Percentiles rank a stretch among this genome's conserved stretches.
Evolutionary conservation across 2,888 invertebrate species (phyloP).

Genomic region (Spicauda simplicius): DNA sequence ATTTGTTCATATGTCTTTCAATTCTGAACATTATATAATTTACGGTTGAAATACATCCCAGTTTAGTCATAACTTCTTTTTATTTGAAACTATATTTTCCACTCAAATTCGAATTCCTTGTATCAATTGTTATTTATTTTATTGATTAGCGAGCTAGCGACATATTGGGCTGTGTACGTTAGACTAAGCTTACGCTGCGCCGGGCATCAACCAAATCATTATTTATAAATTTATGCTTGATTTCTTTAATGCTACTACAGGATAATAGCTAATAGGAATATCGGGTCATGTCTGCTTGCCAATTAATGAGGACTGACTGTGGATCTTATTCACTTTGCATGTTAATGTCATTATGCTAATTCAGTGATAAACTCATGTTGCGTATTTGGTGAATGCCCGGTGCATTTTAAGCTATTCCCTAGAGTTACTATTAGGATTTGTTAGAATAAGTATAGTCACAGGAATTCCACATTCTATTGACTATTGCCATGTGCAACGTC

Average conservation of each 20-base stretch:
- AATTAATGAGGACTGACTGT: too few relatives aligned
- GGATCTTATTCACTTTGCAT: too few relatives aligned
- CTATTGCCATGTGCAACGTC: not conserved
- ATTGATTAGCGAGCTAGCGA: slow-evolving; percentile 20
- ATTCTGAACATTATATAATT: not conserved
- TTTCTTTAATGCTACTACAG: not conserved
- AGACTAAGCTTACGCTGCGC: slow-evolving; percentile 7
- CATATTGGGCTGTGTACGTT: slow-evolving; percentile 22
- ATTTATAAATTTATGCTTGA: not conserved
- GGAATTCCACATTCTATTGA: not conserved
- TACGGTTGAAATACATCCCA: not conserved
- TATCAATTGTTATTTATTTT: slow-evolving; percentile 10
- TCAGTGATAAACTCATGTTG: not conserved
- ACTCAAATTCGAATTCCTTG: not conserved
- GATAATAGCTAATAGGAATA: not conserved
- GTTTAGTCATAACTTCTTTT: not conserved
- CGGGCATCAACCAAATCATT: not conserved
- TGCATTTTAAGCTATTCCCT: not conserved
- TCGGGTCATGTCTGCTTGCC: too few relatives aligned
- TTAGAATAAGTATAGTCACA: slow-evolving; percentile 6
- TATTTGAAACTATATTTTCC: not conserved
- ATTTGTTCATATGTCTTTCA: not conserved
- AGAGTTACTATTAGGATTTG: slow-evolving; percentile 7
- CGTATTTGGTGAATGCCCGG: not conserved
- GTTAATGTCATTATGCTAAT: too few relatives aligned